Evolutionary conservation across 2,113 vertebrate species (phyloP), one percentile per base, ranked within the genome.

Genomic region (Oplegnathus fasciatus): DNA sequence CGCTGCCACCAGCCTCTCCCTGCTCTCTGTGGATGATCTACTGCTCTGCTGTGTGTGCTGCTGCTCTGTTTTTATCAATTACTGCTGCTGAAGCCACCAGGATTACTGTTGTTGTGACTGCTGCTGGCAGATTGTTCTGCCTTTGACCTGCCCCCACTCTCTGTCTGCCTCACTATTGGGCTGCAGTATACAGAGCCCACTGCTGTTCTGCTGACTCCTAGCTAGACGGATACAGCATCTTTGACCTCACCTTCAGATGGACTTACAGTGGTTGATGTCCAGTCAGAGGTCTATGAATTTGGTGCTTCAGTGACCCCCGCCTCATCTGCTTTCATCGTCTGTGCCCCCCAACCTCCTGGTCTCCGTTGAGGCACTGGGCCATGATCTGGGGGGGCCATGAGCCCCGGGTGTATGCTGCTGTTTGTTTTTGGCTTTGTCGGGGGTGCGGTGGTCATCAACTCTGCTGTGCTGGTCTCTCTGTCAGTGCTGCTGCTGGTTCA

Each of bases 401-500:
- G 95, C 97, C 98, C 98, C 88, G 97, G 97, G 91, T 98, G 98
- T 95, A 98, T 99, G 98, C 97, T 99, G 96, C 97, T 99, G 88
- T 98, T 99, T 97, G 97, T 99, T 95, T 99, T 99, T 96, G 98
- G 98, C 96, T 99, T 99, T 83, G 97, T 99, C 89, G 98, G 98
- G 88, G 98, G 98, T 94, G 98, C 98, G 84, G 98, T 99, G 96
- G 98, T 99, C 95, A 97, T 99, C 97, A 99, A 99, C 93, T 99
- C 98, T 2, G 98, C 98, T 30, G 96, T 99, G 81, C 93, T 99
- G 93, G 98, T 99, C 0, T 99, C 98, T 73, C 97, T 99, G 72
- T 99, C 98, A 0, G 98, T 99, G 79, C 96, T 99, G 96, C 97
- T 99, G 94, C 97, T 99, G 78, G 98, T 99, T 93, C 98, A 99